phyloP scores from a whole-genome alignment of 2,113 vertebrate genomes.

The Odontophorus gujanensis region DNA sequence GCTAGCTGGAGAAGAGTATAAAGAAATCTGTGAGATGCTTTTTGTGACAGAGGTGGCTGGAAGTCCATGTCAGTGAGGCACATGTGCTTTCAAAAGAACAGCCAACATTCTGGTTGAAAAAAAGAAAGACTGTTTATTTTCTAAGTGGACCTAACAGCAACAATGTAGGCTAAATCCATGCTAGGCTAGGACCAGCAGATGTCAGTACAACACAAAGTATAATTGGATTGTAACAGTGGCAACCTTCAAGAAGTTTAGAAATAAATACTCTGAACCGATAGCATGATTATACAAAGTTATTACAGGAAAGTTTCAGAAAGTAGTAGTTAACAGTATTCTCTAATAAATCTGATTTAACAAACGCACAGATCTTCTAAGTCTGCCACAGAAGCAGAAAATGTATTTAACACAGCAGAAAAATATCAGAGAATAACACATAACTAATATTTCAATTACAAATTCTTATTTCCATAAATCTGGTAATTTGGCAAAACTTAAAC shows the following conservation, averaged over 20 bases:
- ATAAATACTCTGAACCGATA: neutral
- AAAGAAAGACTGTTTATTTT: neutral
- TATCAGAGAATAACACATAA: neutral
- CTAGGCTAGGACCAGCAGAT: constrained; percentile 59
- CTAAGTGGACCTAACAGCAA: neutral
- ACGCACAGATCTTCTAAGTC: neutral
- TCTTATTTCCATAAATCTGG: neutral
- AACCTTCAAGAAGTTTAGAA: rapidly evolving
- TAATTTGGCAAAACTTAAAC: neutral
- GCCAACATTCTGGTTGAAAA: neutral
- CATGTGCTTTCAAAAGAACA: neutral
- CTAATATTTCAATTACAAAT: neutral
- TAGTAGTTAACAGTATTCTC: neutral
- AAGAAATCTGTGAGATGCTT: neutral
- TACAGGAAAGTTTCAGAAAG: neutral
- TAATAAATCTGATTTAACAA: neutral
- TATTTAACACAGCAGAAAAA: neutral
- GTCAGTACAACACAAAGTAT: constrained; percentile 63
- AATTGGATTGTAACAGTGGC: neutral
- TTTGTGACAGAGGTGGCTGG: neutral
- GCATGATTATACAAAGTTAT: neutral
- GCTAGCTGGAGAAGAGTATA: neutral
- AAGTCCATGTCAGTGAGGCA: neutral
- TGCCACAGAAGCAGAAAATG: neutral
- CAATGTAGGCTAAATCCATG: neutral